Conservation (phyloP, 2,888 invertebrate species). For the Trissonchulus latispiculum region DNA sequence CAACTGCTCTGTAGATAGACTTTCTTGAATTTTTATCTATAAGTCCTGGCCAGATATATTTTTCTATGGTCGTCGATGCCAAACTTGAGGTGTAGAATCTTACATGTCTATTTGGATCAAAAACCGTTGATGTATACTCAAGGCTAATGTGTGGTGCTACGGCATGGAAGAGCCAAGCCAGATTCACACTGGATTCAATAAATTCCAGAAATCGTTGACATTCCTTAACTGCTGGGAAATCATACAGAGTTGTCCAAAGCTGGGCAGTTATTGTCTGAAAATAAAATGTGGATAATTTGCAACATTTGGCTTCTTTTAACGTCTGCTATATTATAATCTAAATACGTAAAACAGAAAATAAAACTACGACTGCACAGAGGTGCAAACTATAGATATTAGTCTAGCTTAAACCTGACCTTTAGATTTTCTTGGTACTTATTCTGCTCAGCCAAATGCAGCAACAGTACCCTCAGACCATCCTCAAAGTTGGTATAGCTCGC, state of each 20-base stretch:
- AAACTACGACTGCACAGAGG: too few species aligned
- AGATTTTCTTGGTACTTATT: too few species aligned
- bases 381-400: too few species aligned
- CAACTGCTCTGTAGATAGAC: conserved; percentile 6
- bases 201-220: background rate
- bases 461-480: too few species aligned
- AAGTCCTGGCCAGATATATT: conserved; percentile 76
- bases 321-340: too few species aligned
- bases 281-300: too few species aligned
- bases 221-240: background rate
- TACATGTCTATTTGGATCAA: conserved; percentile 65
- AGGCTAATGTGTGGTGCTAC: conserved; percentile 48
- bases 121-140: conserved; percentile 53
- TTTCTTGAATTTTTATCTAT: conserved; percentile 50
- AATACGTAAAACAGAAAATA: too few species aligned
- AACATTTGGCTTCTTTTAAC: too few species aligned
- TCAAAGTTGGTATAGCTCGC: too few species aligned
- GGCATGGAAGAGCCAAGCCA: background rate
- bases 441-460: too few species aligned
- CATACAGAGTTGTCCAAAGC: background rate
- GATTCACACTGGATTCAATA: background rate
- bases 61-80: conserved; percentile 62
- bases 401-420: too few species aligned
- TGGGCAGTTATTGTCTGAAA: background rate
- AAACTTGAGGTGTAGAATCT: conserved; percentile 66